Evolutionary conservation across 37 sponge, comb jelly and placozoan genomes (phyloP).

Genomic region (Sycon ciliatum): DNA sequence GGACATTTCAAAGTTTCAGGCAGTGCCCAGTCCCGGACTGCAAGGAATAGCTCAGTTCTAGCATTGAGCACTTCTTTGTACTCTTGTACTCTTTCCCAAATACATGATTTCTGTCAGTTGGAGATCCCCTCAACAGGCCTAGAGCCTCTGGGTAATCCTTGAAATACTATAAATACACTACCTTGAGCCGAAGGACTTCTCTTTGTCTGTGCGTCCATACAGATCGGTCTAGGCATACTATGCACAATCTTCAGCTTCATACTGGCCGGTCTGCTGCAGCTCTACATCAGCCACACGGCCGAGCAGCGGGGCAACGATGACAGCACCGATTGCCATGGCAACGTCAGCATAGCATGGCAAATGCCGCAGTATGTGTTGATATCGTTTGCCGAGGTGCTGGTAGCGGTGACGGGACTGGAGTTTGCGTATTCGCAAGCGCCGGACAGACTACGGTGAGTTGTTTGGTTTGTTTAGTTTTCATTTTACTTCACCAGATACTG

Average conservation of each 20-base stretch:
- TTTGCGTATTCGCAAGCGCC: conserved; percentile 71
- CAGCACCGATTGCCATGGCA: conserved; percentile 37
- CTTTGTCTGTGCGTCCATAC: not conserved
- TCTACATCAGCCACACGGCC: conserved; percentile 35
- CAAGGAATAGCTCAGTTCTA: too few relatives aligned
- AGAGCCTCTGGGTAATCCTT: too few relatives aligned
- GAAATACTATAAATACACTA: too few relatives aligned
- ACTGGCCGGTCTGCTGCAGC: conserved; percentile 47
- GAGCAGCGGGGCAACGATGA: not conserved
- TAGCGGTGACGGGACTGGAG: conserved; percentile 60
- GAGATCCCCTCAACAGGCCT: too few relatives aligned
- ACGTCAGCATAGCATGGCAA: conserved; percentile 53
- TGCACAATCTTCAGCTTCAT: conserved; percentile 50
- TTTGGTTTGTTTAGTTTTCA: not conserved
- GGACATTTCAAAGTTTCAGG: too few relatives aligned
- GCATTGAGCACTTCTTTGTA: too few relatives aligned
- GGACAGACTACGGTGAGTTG: conserved; percentile 36
- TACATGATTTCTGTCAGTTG: too few relatives aligned
- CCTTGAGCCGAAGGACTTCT: too few relatives aligned
- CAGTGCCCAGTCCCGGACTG: too few relatives aligned
- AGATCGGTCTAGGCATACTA: conserved; percentile 59
- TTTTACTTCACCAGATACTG: too few relatives aligned
- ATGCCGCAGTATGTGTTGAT: conserved; percentile 54
- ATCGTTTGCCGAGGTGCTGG: conserved; percentile 52
- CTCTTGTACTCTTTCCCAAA: too few relatives aligned